Evolutionary conservation across 2,797 vertebrate species (phyloP).

Genomic region (Danio kyathit): DNA sequence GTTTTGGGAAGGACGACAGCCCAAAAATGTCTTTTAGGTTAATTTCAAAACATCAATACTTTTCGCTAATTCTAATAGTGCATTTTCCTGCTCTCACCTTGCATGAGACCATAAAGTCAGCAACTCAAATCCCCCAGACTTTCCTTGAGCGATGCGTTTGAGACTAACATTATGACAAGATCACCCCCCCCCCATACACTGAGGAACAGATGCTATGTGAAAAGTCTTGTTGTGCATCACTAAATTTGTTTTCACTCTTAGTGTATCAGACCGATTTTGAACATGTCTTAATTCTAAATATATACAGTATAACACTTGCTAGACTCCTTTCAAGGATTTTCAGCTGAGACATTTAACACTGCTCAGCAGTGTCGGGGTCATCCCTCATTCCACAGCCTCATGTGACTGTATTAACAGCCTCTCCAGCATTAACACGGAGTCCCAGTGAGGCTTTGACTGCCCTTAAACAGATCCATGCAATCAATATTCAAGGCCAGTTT

Average conservation of each 20-base stretch:
- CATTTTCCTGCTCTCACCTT: neutral
- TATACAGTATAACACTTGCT: neutral
- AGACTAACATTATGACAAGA: neutral
- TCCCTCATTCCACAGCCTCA: slow-evolving; percentile 13
- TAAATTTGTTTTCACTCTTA: neutral
- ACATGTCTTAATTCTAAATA: neutral
- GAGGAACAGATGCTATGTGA: neutral
- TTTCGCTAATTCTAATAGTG: neutral
- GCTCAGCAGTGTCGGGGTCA: neutral
- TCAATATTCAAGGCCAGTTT: neutral
- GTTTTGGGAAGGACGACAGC: neutral
- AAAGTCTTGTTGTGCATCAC: neutral
- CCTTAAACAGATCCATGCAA: neutral
- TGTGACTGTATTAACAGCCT: slow-evolving; percentile 13
- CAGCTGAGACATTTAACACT: neutral
- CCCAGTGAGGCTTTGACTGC: slow-evolving; percentile 1
- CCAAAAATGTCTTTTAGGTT: no score
- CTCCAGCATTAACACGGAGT: slow-evolving; percentile 13
- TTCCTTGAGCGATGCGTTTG: neutral
- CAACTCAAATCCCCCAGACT: neutral
- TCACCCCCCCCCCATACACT: no score
- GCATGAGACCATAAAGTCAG: neutral
- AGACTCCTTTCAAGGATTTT: neutral
- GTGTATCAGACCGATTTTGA: neutral
- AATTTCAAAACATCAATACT: neutral